These are phyloP conservation scores for Hydraecia micacea DNA, from an alignment of 2,888 invertebrate genomes.

Conservation along the genomic window DNA sequence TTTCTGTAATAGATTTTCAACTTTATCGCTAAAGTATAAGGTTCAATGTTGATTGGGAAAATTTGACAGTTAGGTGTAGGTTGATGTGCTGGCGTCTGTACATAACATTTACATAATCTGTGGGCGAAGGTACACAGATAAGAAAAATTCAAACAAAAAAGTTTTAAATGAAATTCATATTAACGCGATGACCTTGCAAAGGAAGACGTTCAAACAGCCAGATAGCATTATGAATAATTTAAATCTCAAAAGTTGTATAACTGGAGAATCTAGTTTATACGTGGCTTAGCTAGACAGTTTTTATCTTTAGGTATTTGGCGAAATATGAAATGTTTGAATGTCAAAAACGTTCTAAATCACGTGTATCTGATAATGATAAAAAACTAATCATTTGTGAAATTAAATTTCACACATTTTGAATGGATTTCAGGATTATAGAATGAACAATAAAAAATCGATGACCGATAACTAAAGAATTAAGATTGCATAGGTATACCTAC, in stretches of 20 bases:
- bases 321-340: constrained; percentile 22
- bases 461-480: constrained; percentile 3
- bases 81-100: too few species aligned
- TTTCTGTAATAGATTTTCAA: too few species aligned
- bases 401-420: neutral
- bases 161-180: constrained; percentile 29
- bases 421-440: constrained; percentile 13
- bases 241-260: constrained; percentile 30
- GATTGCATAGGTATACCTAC: neutral
- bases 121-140: constrained; percentile 26
- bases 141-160: constrained; percentile 24
- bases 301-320: constrained; percentile 9
- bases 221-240: constrained; percentile 50
- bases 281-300: constrained; percentile 5
- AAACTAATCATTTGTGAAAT: too few species aligned
- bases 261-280: constrained; percentile 49
- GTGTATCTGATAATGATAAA: neutral
- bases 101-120: constrained; percentile 38
- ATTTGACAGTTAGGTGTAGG: too few species aligned
- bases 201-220: constrained; percentile 34
- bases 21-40: too few species aligned
- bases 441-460: constrained; percentile 1
- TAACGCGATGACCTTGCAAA: constrained; percentile 50
- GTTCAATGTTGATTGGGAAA: too few species aligned
- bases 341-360: constrained; percentile 16